These are phyloP conservation scores for Crypturellus undulatus DNA, from an alignment of 2,113 vertebrate genomes.

Conservation along the genomic window DNA sequence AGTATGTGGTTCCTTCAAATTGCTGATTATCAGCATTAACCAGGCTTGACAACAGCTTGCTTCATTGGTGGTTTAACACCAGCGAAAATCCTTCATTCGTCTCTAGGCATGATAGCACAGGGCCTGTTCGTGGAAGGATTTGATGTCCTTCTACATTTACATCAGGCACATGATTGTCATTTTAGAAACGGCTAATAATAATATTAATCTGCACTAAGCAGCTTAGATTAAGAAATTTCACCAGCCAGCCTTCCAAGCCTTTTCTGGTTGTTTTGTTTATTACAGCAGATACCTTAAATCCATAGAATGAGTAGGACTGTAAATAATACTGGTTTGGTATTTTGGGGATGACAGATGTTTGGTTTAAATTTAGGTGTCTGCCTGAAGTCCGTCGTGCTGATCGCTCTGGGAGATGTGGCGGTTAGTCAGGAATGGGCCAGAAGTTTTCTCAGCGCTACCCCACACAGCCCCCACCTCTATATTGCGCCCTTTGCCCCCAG, in stretches of 20 bases:
- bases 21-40: not conserved
- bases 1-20: not conserved
- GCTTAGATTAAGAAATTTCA: not conserved
- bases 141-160: constrained; percentile 34
- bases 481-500: not conserved
- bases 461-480: not conserved
- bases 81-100: not conserved
- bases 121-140: constrained; percentile 30
- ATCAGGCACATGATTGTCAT: not conserved
- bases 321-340: not conserved
- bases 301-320: not conserved
- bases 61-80: not conserved
- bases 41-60: not conserved
- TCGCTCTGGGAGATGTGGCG: not conserved
- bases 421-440: not conserved
- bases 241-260: not conserved
- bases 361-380: not conserved
- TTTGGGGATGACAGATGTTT: not conserved
- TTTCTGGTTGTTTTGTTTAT: constrained; percentile 5
- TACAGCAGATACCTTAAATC: not conserved
- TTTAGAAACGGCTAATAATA: constrained; percentile 38
- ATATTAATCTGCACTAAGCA: not conserved
- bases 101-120: not conserved
- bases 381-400: not conserved
- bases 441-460: not conserved